A percentile compares a stretch with the other conserved stretches of the same genome.
Conservation (phyloP, 1,140 invertebrate genomes). For the Sycobia sp. region DNA sequence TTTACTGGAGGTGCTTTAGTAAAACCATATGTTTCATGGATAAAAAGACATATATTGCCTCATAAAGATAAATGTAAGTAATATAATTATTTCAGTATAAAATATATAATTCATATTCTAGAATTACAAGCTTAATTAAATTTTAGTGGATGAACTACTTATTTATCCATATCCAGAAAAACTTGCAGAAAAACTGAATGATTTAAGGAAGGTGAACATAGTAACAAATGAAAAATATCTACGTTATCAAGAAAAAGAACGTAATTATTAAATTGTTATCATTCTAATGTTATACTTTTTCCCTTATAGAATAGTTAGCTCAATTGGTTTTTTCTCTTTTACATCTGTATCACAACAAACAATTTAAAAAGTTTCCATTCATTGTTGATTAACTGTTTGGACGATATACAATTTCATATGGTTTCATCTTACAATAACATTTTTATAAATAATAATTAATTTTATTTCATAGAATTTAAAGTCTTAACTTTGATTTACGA, state of each 20-base stretch:
- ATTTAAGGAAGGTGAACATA: conserved; percentile 41
- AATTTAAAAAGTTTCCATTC: too few relatives aligned
- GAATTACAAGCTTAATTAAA: conserved; percentile 11
- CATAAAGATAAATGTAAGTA: conserved; percentile 34
- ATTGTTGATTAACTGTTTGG: too few relatives aligned
- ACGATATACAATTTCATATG: too few relatives aligned
- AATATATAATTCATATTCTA: not conserved
- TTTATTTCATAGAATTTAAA: too few relatives aligned
- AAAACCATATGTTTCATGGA: conserved; percentile 48
- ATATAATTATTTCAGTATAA: not conserved
- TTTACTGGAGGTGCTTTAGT: conserved; percentile 38
- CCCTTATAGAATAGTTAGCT: too few relatives aligned
- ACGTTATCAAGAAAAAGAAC: conserved; percentile 35
- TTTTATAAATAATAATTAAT: too few relatives aligned
- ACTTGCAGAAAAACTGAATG: conserved; percentile 41
- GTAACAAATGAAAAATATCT: conserved; percentile 41
- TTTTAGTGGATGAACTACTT: conserved; percentile 41
- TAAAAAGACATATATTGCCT: conserved; percentile 39
- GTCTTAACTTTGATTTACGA: too few relatives aligned
- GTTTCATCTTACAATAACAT: too few relatives aligned
- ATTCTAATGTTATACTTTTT: too few relatives aligned
- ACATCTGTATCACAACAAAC: too few relatives aligned
- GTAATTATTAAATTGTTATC: conserved; percentile 15
- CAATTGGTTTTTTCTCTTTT: too few relatives aligned
- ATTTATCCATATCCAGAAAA: conserved; percentile 47